Evolutionary conservation across 2,113 vertebrate species (phyloP).

Genomic region (Myotis brandtii): DNA sequence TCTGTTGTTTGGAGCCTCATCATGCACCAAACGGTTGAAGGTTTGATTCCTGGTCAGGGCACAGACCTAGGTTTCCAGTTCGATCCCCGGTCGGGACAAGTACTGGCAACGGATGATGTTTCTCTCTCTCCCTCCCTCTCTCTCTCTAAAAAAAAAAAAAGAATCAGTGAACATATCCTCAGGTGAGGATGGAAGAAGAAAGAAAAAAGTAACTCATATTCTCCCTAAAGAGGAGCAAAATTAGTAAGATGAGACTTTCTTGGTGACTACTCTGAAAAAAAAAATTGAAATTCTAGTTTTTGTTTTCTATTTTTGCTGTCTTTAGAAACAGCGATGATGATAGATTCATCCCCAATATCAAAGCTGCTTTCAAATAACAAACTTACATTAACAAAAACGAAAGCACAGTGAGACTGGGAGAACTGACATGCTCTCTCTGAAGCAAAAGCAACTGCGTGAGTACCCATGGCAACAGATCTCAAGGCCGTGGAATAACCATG

Average conservation of each 20-base stretch:
- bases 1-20: not conserved
- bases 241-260: not conserved
- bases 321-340: not conserved
- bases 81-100: not conserved
- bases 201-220: not conserved
- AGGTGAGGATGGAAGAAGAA: not conserved
- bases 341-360: not conserved
- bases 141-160: not conserved
- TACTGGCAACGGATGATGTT: not conserved
- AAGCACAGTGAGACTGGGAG: not conserved
- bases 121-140: not conserved
- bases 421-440: not conserved
- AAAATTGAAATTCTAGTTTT: not conserved
- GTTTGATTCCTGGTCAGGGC: not conserved
- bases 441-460: not conserved
- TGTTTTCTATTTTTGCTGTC: not conserved
- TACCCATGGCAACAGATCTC: constrained; percentile 14
- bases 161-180: not conserved
- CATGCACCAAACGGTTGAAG: not conserved
- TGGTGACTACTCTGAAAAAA: not conserved
- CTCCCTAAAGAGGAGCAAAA: not conserved
- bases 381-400: not conserved
- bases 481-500: not conserved
- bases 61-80: not conserved
- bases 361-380: not conserved